Base-by-base conservation (phyloP, 2,797 vertebrate species). In the Tiaroga cobitis region DNA sequence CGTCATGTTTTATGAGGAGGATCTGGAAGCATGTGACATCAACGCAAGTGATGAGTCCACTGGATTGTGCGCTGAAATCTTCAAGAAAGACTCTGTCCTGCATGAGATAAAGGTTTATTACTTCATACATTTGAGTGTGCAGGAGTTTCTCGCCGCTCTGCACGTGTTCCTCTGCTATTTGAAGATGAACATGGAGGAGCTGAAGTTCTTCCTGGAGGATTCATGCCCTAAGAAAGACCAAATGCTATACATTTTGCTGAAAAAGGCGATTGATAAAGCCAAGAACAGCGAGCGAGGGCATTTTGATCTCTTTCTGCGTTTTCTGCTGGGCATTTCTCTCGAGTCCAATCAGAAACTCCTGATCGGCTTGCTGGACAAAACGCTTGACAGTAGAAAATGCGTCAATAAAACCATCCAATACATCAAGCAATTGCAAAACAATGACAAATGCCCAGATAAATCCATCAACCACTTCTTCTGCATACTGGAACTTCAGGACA, bases 111-210 rank as follows among this genome's bases (percentile, higher is more conserved):
- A 90, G 81, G 68, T 87, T 9, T 90, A 77, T 72, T 87, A 84
- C 56, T 89, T 90, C 43, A 76, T 87, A n/a, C 87, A 86, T 32
- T 51, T 89, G 6, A 87, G 80, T 83, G 65, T 90, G 39, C 86
- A 90, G 29, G 89, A 90, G 68, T 90, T 88, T 34, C 83, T 91
- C 2, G 86, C 90, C n/a, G 90, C 90, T 2, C 46, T 91, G 24
- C 77, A 90, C 37, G 81, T 87, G 24, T 91, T 88, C 43, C 67
- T 76, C n/a, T 81, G 75, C 29, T 90, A 75, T 26, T 39, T 81
- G 15, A 86, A 32, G 68, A 75, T 51, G 26, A 51, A 76, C 8
- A 77, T 72, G 61, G 51, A 59, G 0, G 79, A 75, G 5, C 61
- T 89, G 16, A 24, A 0, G 16, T 69, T 80, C 32, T 85, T 89